Base-by-base conservation (phyloP, 2,113 vertebrate species). In the Nipponia nippon region DNA sequence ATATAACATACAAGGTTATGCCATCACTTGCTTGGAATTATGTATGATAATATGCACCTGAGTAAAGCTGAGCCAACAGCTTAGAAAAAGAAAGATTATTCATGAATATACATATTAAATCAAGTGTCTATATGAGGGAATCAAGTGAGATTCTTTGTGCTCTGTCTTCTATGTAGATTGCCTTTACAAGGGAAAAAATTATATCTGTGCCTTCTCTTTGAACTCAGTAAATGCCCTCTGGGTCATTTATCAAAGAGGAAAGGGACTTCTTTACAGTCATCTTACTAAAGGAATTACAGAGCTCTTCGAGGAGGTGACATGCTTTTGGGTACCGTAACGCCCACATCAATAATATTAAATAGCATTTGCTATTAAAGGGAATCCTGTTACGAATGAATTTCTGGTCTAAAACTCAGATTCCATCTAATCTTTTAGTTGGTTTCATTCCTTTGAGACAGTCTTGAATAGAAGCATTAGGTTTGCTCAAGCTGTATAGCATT, bases 401-500 rank as follows among this genome's bases (percentile, higher is more conserved):
- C 92, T 96, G 92, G 63, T 95, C 94, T 97, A 96, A 97, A 98
- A 97, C 97, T 97, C 97, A 97, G 97, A 98, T 97, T 97, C 79
- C 71, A 95, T 96, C 92, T 98, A 96, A 97, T 97, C 91, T 97
- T 97, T 97, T 93, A 92, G 89, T 93, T 97, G 96, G 85, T 75
- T 93, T 70, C 44, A 61, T 90, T 94, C 81, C 87, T 95, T 88
- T 83, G 95, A 97, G 91, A 93, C 40, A 67, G 26, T 59, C 93
- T 96, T 94, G 89, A 97, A 93, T 96, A 92, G 94, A 95, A 94
- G 66, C 78, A 95, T 96, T 97, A 97, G 90, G 93, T 97, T 97
- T 97, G 67, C 83, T 96, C 77, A 91, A 84, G 61, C 58, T 92
- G 40, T 91, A 90, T 81, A 93, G 23, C 66, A 75, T 97, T 97